Percentiles rank a stretch among this genome's conserved stretches.
phyloP scores from a whole-genome alignment of 2,797 vertebrate genomes.

The Poliocrania exsul region DNA sequence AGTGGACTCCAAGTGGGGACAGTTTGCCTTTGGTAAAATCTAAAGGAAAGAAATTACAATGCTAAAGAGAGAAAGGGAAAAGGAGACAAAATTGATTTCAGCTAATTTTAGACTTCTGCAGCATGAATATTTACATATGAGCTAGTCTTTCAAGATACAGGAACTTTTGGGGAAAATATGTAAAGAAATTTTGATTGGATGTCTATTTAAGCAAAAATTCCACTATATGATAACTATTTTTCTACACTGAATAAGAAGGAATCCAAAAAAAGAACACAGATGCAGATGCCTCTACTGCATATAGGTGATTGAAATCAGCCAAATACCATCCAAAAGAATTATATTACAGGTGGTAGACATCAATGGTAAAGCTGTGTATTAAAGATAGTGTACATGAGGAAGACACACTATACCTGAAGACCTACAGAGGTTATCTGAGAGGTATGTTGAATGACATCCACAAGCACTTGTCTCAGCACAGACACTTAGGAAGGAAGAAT shows the following conservation, averaged over 20 bases:
- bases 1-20: neutral
- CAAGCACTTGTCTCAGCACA: fast-evolving
- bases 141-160: neutral
- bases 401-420: neutral
- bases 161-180: neutral
- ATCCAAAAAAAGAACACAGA: neutral
- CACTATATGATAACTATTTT: neutral
- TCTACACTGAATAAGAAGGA: neutral
- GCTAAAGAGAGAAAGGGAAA: neutral
- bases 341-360: neutral
- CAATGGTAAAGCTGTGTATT: neutral
- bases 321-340: neutral
- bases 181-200: neutral
- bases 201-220: neutral
- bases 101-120: constrained; percentile 24
- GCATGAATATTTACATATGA: constrained; percentile 23
- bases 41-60: neutral
- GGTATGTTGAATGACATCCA: neutral
- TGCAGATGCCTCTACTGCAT: neutral
- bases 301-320: neutral
- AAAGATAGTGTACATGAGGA: neutral
- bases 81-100: neutral
- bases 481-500: neutral
- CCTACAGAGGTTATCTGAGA: neutral
- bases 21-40: neutral